Base-by-base conservation (phyloP, 2,797 vertebrate genomes). In the Channallabes apus region DNA sequence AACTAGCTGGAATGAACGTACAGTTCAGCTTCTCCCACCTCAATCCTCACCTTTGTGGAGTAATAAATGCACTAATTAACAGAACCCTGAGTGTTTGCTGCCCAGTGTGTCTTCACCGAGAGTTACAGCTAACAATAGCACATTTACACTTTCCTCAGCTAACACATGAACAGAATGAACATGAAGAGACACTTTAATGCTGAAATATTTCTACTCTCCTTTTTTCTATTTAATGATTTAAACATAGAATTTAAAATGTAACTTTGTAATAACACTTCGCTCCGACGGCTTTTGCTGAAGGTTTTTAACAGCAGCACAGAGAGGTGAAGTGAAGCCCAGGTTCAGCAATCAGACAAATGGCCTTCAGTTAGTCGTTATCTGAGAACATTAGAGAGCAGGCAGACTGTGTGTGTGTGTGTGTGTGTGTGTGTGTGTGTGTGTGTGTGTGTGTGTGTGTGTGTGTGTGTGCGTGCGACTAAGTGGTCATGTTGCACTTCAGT, bases 401-500 rank as follows among this genome's bases (percentile, higher is more conserved):
- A 86, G 77, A 72, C 77, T n/a, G n/a, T n/a, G n/a, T n/a, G n/a
- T n/a, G n/a, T n/a, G n/a, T n/a, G n/a, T n/a, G n/a, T n/a, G n/a
- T n/a, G n/a, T n/a, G n/a, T n/a, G n/a, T n/a, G n/a, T 68, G 51
- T 62, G 68, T 71, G 4, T 84, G 4, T 84, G 84, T 80, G 69
- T 59, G 24, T 68, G 67, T 62, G 68, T 71, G 4, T 84, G 83
- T 80, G 69, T 59, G 24, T 67, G 67, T 62, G 67, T 71, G 4
- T 84, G 83, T 80, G 69, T 59, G 24, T 41, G 22, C 38, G 67
- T 27, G 88, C 61, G 68, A 87, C 59, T 86, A 87, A 88, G 89
- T 90, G 32, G 91, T 91, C 91, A 92, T 91, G 89, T 92, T 92
- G 89, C 80, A 90, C 65, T 62, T 84, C 87, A 82, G 41, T 41